These are phyloP conservation scores for Pseudomyrmex cubaensis DNA, from an alignment of 1,140 invertebrate species.

Conservation along the genomic window DNA sequence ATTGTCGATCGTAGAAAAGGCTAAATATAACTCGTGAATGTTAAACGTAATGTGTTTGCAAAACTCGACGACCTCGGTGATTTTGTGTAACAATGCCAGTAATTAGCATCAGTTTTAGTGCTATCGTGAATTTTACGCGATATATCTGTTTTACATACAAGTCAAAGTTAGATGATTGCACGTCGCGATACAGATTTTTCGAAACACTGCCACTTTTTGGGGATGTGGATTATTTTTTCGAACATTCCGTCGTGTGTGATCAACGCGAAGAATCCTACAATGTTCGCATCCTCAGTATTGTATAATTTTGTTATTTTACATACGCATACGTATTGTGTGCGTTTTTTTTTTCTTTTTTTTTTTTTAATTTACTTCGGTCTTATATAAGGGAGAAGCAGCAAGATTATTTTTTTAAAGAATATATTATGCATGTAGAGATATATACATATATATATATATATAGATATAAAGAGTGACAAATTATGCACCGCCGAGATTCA, in stretches of 20 bases:
- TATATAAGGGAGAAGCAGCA: conserved; percentile 10
- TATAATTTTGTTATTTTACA: conserved; percentile 48
- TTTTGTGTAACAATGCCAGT: conserved; percentile 44
- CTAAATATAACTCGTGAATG: background rate
- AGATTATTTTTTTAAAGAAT: conserved; percentile 54
- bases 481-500: conserved; percentile 9
- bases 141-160: conserved; percentile 32
- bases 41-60: conserved; percentile 38
- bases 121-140: conserved; percentile 32
- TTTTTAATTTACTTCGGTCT: conserved; percentile 27
- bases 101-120: conserved; percentile 47
- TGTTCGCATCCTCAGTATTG: conserved; percentile 41
- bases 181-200: conserved; percentile 30
- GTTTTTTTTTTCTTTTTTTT: background rate
- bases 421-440: conserved; percentile 28
- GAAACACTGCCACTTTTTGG: conserved; percentile 53
- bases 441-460: background rate
- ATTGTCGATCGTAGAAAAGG: conserved; percentile 10
- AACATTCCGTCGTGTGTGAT: conserved; percentile 4
- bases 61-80: conserved; percentile 17
- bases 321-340: conserved; percentile 29
- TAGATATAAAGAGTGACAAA: conserved; percentile 11
- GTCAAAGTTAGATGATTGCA: conserved; percentile 15
- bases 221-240: conserved; percentile 33
- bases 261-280: background rate